Evolutionary conservation across 1,140 invertebrate species (phyloP).

Genomic region (Sarcophaga peregrina): DNA sequence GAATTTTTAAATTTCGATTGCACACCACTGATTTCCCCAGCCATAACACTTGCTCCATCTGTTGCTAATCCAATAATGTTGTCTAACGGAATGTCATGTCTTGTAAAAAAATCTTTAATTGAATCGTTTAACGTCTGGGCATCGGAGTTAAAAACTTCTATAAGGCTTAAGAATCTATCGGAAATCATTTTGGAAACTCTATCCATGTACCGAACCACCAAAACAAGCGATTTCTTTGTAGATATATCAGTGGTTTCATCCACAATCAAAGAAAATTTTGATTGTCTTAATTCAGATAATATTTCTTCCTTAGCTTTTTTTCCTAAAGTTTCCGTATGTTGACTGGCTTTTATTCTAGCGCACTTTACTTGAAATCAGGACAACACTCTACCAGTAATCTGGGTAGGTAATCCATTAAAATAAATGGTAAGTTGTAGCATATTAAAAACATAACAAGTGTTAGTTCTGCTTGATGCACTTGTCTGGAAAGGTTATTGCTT

Average conservation of each 20-base stretch:
- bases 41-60: constrained; percentile 45
- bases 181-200: neutral
- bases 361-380: too few relatives aligned
- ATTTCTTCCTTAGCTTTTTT: too few relatives aligned
- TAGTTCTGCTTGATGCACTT: too few relatives aligned
- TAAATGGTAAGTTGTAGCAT: too few relatives aligned
- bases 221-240: neutral
- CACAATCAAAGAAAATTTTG: neutral
- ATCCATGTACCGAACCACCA: neutral
- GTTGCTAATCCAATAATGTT: constrained; percentile 46
- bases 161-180: too few relatives aligned
- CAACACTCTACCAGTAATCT: too few relatives aligned
- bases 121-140: neutral
- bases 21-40: constrained; percentile 42
- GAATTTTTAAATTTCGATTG: constrained; percentile 26
- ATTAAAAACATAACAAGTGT: too few relatives aligned
- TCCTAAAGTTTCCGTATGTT: too few relatives aligned
- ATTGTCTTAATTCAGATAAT: too few relatives aligned
- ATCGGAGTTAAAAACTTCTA: neutral
- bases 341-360: too few relatives aligned
- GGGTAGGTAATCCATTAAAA: too few relatives aligned
- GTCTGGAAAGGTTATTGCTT: too few relatives aligned
- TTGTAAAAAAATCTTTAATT: constrained; percentile 24
- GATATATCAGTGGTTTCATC: neutral
- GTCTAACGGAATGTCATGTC: constrained; percentile 40